Conservation (phyloP, 2,888 invertebrate genomes). For the Leptinotarsa juncta region DNA sequence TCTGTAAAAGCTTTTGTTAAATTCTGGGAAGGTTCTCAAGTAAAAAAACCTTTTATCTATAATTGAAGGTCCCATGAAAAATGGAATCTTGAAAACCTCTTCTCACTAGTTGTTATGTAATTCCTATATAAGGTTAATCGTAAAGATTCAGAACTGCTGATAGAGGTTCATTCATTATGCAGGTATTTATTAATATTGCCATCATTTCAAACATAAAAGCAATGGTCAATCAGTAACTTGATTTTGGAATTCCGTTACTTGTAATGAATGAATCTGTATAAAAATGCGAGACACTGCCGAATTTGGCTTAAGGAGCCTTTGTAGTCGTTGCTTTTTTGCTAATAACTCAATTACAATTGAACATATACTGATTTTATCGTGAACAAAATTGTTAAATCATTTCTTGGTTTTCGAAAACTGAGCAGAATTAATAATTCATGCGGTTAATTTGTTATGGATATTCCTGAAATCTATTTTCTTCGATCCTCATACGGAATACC, state of each 20-base stretch:
- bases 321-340: constrained; percentile 45
- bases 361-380: not conserved
- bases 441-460: no score
- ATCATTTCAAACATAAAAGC: no score
- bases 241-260: not conserved
- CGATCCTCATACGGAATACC: no score
- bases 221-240: no score
- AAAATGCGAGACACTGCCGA: constrained; percentile 50
- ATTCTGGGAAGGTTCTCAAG: not conserved
- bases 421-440: no score
- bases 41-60: not conserved
- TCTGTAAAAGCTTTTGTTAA: no score
- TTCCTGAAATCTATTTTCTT: no score
- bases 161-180: not conserved
- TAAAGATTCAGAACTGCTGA: constrained; percentile 5
- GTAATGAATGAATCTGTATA: constrained; percentile 14
- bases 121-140: constrained; percentile 4
- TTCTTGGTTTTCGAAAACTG: no score
- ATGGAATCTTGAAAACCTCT: not conserved
- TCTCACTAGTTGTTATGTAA: constrained; percentile 7
- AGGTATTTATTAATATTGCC: no score
- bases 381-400: not conserved
- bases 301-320: constrained; percentile 48
- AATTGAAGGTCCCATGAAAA: not conserved
- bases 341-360: not conserved